Conservation (phyloP, 2,888 invertebrate genomes). For the Pristionchus arcanus region DNA sequence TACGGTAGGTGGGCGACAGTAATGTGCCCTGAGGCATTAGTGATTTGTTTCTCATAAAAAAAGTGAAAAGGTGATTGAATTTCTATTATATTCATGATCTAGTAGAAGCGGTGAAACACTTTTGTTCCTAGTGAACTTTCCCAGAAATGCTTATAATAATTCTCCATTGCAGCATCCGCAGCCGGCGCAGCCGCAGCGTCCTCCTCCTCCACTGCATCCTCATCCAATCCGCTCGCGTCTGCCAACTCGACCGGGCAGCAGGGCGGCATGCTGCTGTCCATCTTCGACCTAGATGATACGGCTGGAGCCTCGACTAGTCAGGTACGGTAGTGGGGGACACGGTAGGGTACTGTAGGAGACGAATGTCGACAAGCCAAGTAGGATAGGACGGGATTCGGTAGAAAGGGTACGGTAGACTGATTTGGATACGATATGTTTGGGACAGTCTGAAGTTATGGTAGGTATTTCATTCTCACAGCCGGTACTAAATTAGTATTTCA, state of each 20-base stretch:
- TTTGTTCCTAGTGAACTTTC: not conserved
- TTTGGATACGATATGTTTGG: too few relatives aligned
- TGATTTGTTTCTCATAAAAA: not conserved
- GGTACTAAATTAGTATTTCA: too few relatives aligned
- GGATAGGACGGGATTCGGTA: not conserved
- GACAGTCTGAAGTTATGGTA: too few relatives aligned
- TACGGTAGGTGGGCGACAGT: constrained; percentile 2
- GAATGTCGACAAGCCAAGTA: not conserved
- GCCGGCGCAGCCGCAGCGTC: not conserved
- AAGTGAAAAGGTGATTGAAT: not conserved
- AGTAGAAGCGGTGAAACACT: not conserved
- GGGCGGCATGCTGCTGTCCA: constrained; percentile 24
- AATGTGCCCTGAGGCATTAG: too few relatives aligned
- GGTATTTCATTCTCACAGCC: too few relatives aligned
- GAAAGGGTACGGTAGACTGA: not conserved
- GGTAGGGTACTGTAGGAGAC: too few relatives aligned
- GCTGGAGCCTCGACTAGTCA: not conserved
- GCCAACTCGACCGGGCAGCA: not conserved
- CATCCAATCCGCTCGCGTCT: not conserved
- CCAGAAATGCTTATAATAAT: not conserved
- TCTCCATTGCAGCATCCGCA: not conserved
- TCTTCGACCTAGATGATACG: constrained; percentile 28
- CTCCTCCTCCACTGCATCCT: not conserved
- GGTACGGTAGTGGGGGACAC: not conserved
- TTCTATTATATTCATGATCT: not conserved